A percentile compares a stretch with the other conserved stretches of the same genome.
Conservation (phyloP, 2,888 invertebrate species). For the Pogonocherus hispidulus region DNA sequence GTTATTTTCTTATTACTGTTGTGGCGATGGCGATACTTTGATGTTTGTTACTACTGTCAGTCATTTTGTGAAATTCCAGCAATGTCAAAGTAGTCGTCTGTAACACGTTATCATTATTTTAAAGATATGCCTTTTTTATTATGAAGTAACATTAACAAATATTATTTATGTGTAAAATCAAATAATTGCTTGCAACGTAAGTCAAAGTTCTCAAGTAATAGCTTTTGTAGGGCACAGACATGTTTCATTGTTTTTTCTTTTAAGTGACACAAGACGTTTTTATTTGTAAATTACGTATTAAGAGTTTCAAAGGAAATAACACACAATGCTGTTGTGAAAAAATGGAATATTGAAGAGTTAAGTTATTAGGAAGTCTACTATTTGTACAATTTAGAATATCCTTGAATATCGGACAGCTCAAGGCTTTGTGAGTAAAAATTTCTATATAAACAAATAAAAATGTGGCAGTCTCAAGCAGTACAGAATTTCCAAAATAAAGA, state of each 20-base stretch:
- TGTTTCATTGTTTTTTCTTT: slow-evolving; percentile 20
- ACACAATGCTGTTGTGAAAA: not conserved
- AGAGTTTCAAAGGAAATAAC: not conserved
- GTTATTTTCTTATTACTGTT: not conserved
- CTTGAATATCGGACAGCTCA: not conserved
- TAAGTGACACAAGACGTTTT: not conserved
- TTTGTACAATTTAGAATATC: not conserved
- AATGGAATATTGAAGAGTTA: slow-evolving; percentile 1
- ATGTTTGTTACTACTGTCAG: slow-evolving; percentile 50
- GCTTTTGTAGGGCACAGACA: not conserved
- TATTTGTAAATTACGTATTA: slow-evolving; percentile 11
- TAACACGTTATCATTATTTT: slow-evolving; percentile 32
- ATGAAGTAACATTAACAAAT: slow-evolving; percentile 39
- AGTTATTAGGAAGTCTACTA: not conserved
- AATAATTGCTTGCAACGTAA: slow-evolving; percentile 10
- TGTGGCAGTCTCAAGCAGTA: slow-evolving; percentile 45
- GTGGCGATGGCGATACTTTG: not conserved
- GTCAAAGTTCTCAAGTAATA: not conserved
- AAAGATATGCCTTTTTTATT: slow-evolving; percentile 47
- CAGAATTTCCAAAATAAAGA: slow-evolving; percentile 58
- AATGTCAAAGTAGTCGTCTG: slow-evolving; percentile 32
- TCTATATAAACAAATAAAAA: slow-evolving; percentile 25
- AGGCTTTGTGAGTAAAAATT: slow-evolving; percentile 11
- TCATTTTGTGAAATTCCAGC: slow-evolving; percentile 51
- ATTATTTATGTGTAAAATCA: slow-evolving; percentile 9